Base-by-base conservation (phyloP, 1,140 invertebrate genomes). In the Bactericera cockerelli region DNA sequence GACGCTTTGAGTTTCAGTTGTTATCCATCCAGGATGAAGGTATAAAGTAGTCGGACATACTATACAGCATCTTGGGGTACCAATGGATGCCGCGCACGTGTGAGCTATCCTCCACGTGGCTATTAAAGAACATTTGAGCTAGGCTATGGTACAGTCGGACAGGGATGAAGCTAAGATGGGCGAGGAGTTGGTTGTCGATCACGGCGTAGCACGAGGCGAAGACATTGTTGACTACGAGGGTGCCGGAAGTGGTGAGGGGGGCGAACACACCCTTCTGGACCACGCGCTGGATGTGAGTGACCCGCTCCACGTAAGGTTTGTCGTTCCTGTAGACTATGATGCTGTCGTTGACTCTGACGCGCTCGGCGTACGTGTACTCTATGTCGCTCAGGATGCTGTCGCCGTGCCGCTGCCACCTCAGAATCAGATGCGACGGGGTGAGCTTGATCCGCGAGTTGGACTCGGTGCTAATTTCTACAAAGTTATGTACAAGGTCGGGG, bases 201-300 rank as follows among this genome's bases (percentile, higher is more conserved):
- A 92, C 74, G 0, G 94, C 94, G 73, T 98, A 99, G 70, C 94
- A 98, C 0, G 93, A 97, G 1, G 89, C 88, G 1, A 93, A 77
- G 2, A 95, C 83, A 61, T 86, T 85, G 70, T 98, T 84, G 1
- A 98, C 89, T 24, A 98, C 76, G 11, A 98, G 73, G 24, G 86
- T 96, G 1, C 95, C 95, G 10, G 80, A 78, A 16, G 70, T 70
- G 0, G 95, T 99, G 13, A 98, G 74, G 0, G 95, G 95, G 1
- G 94, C 94, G 67, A 79, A 93, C 1, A 93, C 82, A 8, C 94
- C 95, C 26, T 72, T 72, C 19, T 76, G 73, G 1, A 77, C 69
- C 10, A 81, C 73, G 14, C 77, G 70, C 21, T 74, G 72, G 1
- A 85, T 74, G 0, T 72, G 68, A 0, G 82, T 68, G 0, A 96